Conservation (phyloP, 1,140 invertebrate genomes). For the Cylas formicarius region DNA sequence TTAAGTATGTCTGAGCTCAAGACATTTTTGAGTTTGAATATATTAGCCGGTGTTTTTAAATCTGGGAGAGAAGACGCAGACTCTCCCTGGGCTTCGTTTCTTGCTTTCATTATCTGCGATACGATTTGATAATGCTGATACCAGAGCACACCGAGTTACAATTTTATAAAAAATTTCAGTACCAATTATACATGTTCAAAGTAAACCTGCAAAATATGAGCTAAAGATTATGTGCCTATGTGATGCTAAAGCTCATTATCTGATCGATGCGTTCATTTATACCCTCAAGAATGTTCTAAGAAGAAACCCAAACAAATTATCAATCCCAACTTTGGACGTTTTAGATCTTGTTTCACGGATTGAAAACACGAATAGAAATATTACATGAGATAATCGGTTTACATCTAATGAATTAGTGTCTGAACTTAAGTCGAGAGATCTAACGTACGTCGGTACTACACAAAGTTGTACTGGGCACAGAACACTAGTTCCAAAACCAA, state of each 20-base stretch:
- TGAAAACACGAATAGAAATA: slow-evolving; percentile 3
- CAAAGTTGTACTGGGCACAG: slow-evolving; percentile 8
- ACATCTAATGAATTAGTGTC: neutral
- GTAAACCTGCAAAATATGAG: slow-evolving; percentile 1
- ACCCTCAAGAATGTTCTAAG: neutral
- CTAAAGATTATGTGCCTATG: neutral
- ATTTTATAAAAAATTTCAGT: slow-evolving; percentile 10
- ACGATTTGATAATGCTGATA: slow-evolving; percentile 9
- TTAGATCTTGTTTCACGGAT: neutral
- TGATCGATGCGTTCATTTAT: neutral
- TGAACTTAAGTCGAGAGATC: neutral
- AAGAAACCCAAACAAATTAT: neutral
- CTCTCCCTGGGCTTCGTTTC: slow-evolving; percentile 1
- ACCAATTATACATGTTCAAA: slow-evolving; percentile 2
- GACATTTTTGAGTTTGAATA: neutral
- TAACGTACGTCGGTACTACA: slow-evolving; percentile 3
- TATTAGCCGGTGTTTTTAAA: slow-evolving; percentile 6
- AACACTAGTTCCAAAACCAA: slow-evolving; percentile 1
- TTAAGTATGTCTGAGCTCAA: slow-evolving; percentile 1
- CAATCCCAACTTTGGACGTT: neutral
- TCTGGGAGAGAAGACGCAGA: neutral
- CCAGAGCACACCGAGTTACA: slow-evolving; percentile 2
- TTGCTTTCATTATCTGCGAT: slow-evolving; percentile 2
- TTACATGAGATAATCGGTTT: slow-evolving; percentile 4
- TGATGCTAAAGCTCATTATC: slow-evolving; percentile 1